Evolutionary conservation across 2,888 invertebrate genomes (phyloP).

Genomic region (Brassicogethes aeneus): DNA sequence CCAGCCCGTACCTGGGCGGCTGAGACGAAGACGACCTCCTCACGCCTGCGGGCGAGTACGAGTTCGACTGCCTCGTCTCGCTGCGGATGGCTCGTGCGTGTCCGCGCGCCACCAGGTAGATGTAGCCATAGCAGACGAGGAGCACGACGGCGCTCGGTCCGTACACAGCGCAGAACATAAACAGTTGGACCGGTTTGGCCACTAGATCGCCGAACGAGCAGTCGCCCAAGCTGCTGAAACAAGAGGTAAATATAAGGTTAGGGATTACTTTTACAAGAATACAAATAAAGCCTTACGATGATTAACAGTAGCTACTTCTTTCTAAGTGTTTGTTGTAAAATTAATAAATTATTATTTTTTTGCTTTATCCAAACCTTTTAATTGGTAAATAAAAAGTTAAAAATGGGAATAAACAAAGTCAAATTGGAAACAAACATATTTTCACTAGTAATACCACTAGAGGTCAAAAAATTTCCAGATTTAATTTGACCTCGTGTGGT

Average conservation of each 20-base stretch:
- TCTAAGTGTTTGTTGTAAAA: no score
- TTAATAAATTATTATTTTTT: no score
- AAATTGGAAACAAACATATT: no score
- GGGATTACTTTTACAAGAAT: constrained; percentile 4
- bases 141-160: constrained; percentile 50
- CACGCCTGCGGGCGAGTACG: constrained; percentile 34
- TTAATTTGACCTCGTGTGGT: no score
- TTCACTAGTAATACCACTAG: no score
- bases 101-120: constrained; percentile 52
- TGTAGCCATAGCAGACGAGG: constrained; percentile 52
- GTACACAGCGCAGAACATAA: constrained; percentile 51
- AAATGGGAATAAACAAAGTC: no score
- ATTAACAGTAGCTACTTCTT: no score
- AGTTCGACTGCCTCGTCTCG: constrained; percentile 49
- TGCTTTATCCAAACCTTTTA: no score
- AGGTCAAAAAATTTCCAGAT: no score
- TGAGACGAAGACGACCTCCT: constrained; percentile 47
- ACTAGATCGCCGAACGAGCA: constrained; percentile 46
- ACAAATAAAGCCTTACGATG: no score
- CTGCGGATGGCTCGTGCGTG: constrained; percentile 53
- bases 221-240: constrained; percentile 32
- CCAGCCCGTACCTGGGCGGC: constrained; percentile 48
- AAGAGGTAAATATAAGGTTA: constrained; percentile 7
- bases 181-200: constrained; percentile 46
- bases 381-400: no score